Conservation (phyloP, 2,113 vertebrate genomes). For the Xenopus laevis region DNA sequence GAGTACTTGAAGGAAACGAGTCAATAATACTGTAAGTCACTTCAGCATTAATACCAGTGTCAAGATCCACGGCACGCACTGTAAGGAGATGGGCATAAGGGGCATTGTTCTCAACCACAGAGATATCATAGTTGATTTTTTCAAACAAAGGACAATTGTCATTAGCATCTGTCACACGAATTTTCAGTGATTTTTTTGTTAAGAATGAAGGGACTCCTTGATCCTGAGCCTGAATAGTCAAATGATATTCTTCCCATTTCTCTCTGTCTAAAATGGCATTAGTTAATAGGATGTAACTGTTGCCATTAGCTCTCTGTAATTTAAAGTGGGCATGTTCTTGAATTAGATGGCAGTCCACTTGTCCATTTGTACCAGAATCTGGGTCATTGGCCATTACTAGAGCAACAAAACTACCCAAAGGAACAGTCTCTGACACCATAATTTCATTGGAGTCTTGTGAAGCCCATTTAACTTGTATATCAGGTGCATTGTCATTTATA, state of each 20-base stretch:
- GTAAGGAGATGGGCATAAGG: slow-evolving; percentile 66
- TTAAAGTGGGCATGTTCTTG: slow-evolving; percentile 73
- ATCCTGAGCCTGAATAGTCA: slow-evolving; percentile 76
- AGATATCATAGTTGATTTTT: slow-evolving; percentile 60
- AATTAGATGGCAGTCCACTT: slow-evolving; percentile 69
- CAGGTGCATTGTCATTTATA: slow-evolving; percentile 81
- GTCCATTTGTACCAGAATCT: slow-evolving; percentile 78
- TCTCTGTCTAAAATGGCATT: slow-evolving; percentile 79
- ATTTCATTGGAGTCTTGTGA: slow-evolving; percentile 55
- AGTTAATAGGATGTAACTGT: slow-evolving; percentile 84
- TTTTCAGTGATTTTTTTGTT: slow-evolving; percentile 66
- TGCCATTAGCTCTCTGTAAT: slow-evolving; percentile 72
- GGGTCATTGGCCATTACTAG: slow-evolving; percentile 80
- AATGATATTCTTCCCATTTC: slow-evolving; percentile 70
- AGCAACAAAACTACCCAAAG: slow-evolving; percentile 78
- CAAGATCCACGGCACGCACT: slow-evolving; percentile 73
- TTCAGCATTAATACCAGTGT: slow-evolving; percentile 75
- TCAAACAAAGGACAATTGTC: slow-evolving; percentile 85
- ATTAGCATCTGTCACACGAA: slow-evolving; percentile 80
- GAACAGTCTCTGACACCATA: slow-evolving; percentile 74
- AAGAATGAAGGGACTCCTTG: slow-evolving; percentile 69
- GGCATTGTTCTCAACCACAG: slow-evolving; percentile 73
- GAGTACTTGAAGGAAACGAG: slow-evolving; percentile 47
- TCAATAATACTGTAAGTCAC: slow-evolving; percentile 77
- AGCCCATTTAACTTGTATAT: slow-evolving; percentile 79